Evolutionary conservation across 1,140 invertebrate genomes (phyloP).

Genomic region (Drosophila nigrodunni): DNA sequence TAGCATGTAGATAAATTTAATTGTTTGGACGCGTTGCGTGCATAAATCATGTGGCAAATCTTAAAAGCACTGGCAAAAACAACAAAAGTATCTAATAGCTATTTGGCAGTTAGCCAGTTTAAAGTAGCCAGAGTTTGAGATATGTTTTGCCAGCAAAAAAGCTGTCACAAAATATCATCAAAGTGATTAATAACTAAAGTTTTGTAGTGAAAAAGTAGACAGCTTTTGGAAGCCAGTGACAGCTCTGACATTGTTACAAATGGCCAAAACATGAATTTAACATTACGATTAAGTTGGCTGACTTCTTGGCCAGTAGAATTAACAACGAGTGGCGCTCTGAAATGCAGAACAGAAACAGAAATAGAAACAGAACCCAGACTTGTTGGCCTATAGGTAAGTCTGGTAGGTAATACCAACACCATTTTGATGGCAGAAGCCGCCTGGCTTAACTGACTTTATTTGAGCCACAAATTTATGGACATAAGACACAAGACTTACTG

Average conservation of each 20-base stretch:
- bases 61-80: constrained; percentile 62
- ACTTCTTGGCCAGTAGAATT: constrained; percentile 3
- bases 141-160: constrained; percentile 42
- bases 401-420: constrained; percentile 63
- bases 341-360: not conserved
- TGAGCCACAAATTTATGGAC: constrained; percentile 57
- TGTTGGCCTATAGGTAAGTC: constrained; percentile 28
- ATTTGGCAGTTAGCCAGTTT: constrained; percentile 48
- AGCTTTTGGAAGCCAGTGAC: constrained; percentile 38
- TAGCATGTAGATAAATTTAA: constrained; percentile 68
- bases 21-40: constrained; percentile 58
- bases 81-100: constrained; percentile 79
- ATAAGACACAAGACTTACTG: constrained; percentile 73
- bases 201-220: constrained; percentile 67
- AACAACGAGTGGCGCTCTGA: constrained; percentile 12
- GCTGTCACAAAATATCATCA: constrained; percentile 68
- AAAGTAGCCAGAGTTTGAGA: constrained; percentile 61
- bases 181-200: constrained; percentile 74
- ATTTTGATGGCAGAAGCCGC: constrained; percentile 67
- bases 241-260: constrained; percentile 65
- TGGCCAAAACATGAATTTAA: constrained; percentile 71
- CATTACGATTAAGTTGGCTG: constrained; percentile 43
- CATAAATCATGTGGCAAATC: constrained; percentile 75
- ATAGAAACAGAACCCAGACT: constrained; percentile 1
- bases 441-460: constrained; percentile 52